Percentiles rank a stretch among this genome's conserved stretches.
phyloP scores from a whole-genome alignment of 2,113 vertebrate species.

The Pomatorhinus ruficollis region DNA sequence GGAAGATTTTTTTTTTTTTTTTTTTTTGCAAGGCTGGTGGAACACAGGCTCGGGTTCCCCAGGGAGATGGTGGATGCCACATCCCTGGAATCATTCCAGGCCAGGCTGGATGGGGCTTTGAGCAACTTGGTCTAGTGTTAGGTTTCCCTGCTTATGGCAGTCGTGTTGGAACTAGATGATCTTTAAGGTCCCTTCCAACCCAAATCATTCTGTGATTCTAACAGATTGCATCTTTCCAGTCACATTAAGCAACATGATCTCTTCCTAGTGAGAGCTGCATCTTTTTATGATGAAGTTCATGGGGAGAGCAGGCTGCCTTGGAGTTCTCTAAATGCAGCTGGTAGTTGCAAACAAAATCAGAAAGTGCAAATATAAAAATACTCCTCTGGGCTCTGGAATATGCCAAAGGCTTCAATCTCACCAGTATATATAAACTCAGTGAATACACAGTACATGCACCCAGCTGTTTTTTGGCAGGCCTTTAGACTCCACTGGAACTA shows the following conservation, averaged over 20 bases:
- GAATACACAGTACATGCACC: background rate
- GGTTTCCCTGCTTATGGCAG: background rate
- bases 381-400: background rate
- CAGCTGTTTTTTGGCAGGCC: constrained; percentile 15
- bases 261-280: background rate
- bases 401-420: constrained; percentile 27
- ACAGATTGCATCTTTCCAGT: background rate
- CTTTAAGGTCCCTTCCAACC: background rate
- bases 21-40: background rate
- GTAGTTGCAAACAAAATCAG: constrained; percentile 8
- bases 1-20: background rate
- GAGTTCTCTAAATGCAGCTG: background rate
- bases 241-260: background rate
- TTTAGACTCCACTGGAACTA: background rate
- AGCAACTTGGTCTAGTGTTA: background rate
- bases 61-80: background rate
- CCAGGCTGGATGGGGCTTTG: background rate
- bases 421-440: constrained; percentile 9
- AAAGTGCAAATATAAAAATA: constrained; percentile 19
- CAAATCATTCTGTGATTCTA: background rate
- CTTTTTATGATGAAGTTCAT: background rate
- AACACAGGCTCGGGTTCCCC: background rate
- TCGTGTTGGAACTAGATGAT: background rate
- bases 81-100: background rate
- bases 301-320: background rate